A percentile compares a stretch with the other conserved stretches of the same genome.
Evolutionary conservation across 2,797 vertebrate genomes (phyloP).

Genomic region (Picus viridis): DNA sequence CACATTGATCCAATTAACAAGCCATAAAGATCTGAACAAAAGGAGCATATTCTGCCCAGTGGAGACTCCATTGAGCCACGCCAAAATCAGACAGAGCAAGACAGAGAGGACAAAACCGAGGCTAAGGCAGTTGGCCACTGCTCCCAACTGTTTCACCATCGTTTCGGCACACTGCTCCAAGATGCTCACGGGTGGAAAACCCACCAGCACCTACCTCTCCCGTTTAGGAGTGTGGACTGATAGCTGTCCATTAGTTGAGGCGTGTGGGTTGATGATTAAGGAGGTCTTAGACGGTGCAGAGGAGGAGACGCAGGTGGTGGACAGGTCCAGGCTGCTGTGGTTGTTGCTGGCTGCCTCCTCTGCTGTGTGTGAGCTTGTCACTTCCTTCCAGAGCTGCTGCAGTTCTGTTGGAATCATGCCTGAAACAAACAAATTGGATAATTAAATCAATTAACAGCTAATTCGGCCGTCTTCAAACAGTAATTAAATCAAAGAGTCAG

Average conservation of each 20-base stretch:
- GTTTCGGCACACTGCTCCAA: accelerated
- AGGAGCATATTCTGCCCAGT: neutral
- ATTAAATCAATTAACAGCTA: conserved; percentile 99
- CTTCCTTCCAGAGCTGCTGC: conserved; percentile 99
- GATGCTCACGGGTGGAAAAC: neutral
- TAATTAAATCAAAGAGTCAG: conserved; percentile 98
- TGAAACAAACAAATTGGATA: conserved; percentile 99
- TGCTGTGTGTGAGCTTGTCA: conserved; percentile 88
- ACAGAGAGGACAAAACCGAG: neutral
- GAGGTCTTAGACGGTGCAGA: conserved; percentile 90
- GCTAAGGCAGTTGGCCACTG: conserved; percentile 2
- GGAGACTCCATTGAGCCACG: neutral
- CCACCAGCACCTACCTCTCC: conserved; percentile 84
- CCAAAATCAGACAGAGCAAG: neutral
- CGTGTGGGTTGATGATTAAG: conserved; percentile 91
- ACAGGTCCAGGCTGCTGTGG: conserved; percentile 95
- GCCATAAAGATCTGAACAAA: conserved; percentile 16
- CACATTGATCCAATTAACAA: conserved; percentile 57
- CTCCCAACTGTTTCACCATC: neutral
- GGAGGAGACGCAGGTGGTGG: conserved; percentile 85
- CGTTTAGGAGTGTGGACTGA: conserved; percentile 92
- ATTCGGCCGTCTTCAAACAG: conserved; percentile 92
- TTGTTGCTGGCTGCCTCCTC: conserved; percentile 92
- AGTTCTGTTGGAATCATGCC: conserved; percentile 99
- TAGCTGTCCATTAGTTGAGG: conserved; percentile 94